Conservation (phyloP, 2,888 invertebrate species). For the Dryococelus australis region DNA sequence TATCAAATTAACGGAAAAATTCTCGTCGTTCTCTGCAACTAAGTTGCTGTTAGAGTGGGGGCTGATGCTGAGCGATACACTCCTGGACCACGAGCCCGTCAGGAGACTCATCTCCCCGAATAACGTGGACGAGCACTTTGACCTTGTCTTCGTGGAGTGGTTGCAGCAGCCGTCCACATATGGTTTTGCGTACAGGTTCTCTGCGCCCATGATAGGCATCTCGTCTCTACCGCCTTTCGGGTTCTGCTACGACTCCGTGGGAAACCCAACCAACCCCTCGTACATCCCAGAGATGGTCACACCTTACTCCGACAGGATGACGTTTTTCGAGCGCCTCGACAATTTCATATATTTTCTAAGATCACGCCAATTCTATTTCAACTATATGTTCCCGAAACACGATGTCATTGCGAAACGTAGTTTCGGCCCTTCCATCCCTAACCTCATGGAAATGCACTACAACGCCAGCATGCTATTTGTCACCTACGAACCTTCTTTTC, state of each 20-base stretch:
- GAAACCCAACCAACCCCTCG: constrained; percentile 56
- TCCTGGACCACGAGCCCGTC: constrained; percentile 22
- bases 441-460: background rate
- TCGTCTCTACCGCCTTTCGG: constrained; percentile 53
- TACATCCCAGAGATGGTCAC: constrained; percentile 53
- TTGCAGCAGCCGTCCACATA: constrained; percentile 60
- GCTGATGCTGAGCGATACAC: background rate
- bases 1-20: no score
- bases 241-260: constrained; percentile 52
- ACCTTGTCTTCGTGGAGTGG: constrained; percentile 65
- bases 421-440: constrained; percentile 27
- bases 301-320: constrained; percentile 49
- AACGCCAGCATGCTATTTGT: constrained; percentile 20
- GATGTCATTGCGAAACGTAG: constrained; percentile 24
- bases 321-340: constrained; percentile 51
- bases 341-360: constrained; percentile 34
- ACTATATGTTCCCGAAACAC: background rate
- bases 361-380: background rate
- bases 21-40: no score
- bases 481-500: background rate
- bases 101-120: constrained; percentile 22
- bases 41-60: constrained; percentile 17
- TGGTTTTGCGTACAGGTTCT: constrained; percentile 62
- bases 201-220: constrained; percentile 62
- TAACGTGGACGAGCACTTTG: constrained; percentile 56